A percentile compares a stretch with the other conserved stretches of the same genome.
Evolutionary conservation across 1,140 invertebrate species (phyloP).

Genomic region (Dermatophagoides farinae): DNA sequence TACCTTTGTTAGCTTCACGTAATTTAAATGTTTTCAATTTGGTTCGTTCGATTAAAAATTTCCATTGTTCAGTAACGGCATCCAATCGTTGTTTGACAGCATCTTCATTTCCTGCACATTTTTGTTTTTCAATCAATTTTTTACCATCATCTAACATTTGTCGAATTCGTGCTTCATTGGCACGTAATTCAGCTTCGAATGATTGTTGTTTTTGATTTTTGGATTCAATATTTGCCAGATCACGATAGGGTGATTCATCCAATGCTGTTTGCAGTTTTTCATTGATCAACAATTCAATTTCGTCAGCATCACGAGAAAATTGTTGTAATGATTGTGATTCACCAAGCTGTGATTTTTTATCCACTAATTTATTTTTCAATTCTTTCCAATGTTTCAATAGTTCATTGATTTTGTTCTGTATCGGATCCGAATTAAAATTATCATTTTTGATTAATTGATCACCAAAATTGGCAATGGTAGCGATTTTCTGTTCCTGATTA

Average conservation of each 20-base stretch:
- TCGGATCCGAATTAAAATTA: constrained; percentile 80
- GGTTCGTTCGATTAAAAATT: constrained; percentile 88
- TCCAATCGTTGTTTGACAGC: constrained; percentile 71
- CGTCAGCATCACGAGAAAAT: constrained; percentile 95
- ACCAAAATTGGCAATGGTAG: constrained; percentile 91
- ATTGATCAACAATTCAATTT: constrained; percentile 99
- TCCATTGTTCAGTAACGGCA: constrained; percentile 95
- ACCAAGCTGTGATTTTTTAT: constrained; percentile 81
- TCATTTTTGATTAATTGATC: constrained; percentile 86
- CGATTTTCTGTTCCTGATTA: constrained; percentile 86
- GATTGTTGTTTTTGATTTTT: constrained; percentile 99
- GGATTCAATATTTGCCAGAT: constrained; percentile 32
- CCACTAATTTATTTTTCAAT: constrained; percentile 88
- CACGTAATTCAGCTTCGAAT: constrained; percentile 96
- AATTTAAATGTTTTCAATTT: constrained; percentile 86
- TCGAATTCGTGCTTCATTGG: constrained; percentile 92
- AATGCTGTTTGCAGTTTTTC: constrained; percentile 89
- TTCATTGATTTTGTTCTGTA: constrained; percentile 73
- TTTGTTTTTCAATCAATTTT: constrained; percentile 75
- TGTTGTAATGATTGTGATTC: constrained; percentile 97
- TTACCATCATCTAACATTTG: constrained; percentile 83
- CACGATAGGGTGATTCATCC: constrained; percentile 84
- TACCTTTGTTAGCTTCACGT: constrained; percentile 95
- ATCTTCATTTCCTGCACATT: constrained; percentile 76
- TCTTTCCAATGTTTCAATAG: constrained; percentile 69